A percentile compares a stretch with the other conserved stretches of the same genome.
phyloP scores from a whole-genome alignment of 2,888 invertebrate genomes.

The Alloplasta piceator region DNA sequence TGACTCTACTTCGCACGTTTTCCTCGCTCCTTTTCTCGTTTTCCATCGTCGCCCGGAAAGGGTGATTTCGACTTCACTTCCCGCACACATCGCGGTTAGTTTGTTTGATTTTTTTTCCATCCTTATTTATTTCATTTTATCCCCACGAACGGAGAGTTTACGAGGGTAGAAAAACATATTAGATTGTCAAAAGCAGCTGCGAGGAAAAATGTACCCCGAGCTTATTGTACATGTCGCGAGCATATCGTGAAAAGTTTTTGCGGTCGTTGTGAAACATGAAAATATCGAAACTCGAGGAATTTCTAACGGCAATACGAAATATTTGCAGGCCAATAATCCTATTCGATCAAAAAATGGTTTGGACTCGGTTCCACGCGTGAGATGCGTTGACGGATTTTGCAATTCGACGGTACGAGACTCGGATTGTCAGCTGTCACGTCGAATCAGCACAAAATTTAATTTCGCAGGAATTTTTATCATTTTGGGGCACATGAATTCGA shows the following conservation, averaged over 20 bases:
- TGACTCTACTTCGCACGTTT: background rate
- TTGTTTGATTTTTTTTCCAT: background rate
- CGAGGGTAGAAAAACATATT: conserved; percentile 17
- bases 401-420: background rate
- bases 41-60: background rate
- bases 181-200: conserved; percentile 42
- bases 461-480: no score
- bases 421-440: background rate
- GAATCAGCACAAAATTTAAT: no score
- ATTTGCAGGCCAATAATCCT: no score
- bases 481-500: no score
- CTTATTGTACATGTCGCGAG: no score
- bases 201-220: no score
- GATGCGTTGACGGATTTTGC: no score
- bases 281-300: background rate
- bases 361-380: no score
- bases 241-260: no score
- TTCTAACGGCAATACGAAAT: no score
- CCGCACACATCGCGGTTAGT: conserved; percentile 1
- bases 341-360: no score
- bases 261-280: background rate
- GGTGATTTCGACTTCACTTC: conserved; percentile 14
- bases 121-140: background rate
- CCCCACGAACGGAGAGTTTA: background rate
- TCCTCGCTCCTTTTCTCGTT: background rate